Evolutionary conservation across 2,888 invertebrate species (phyloP), one percentile per base, ranked within the genome.

Genomic region (Epirrita christyi): DNA sequence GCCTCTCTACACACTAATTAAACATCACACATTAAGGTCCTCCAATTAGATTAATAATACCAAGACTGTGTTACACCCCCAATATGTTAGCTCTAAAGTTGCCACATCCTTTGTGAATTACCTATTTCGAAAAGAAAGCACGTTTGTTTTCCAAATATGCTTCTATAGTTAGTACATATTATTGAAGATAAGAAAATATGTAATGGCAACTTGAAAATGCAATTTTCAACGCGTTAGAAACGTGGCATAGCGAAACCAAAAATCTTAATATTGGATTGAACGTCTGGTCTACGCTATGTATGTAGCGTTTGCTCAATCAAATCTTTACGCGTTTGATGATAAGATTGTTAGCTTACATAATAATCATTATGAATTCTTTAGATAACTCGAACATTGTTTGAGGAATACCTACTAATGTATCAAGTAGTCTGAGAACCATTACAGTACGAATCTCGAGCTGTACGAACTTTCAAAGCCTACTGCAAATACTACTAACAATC

Each of bases 271-370:
- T 47, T n/a, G n/a, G n/a, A n/a, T n/a, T 42, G 45, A 41, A 55
- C 36, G 52, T 45, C 44, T 28, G 36, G n/a, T 10, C 46, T 11
- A 47, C 40, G 44, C 59, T 56, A 54, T 46, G 29, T 42, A 15
- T 52, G 40, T 51, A 51, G 27, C 2, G 45, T 58, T 62, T 64
- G 49, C 51, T 57, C 64, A 64, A 53, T 51, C 47, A 55, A 46
- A 52, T 48, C 40, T 45, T 52, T 61, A 57, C 44, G 43, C 47
- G 37, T 29, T 47, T 6, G 9, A n/a, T 47, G 64, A 66, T 68
- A 64, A 66, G 64, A 66, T 63, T 55, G 46, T 43, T 52, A 28
- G 55, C 43, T 64, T 63, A 63, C 61, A 61, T 64, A 64, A 68
- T 61, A 64, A 68, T 61, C 44, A 21, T 50, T 54, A 59, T 50